Base-by-base conservation (phyloP, 2,888 invertebrate genomes). In the Acronicta alni region DNA sequence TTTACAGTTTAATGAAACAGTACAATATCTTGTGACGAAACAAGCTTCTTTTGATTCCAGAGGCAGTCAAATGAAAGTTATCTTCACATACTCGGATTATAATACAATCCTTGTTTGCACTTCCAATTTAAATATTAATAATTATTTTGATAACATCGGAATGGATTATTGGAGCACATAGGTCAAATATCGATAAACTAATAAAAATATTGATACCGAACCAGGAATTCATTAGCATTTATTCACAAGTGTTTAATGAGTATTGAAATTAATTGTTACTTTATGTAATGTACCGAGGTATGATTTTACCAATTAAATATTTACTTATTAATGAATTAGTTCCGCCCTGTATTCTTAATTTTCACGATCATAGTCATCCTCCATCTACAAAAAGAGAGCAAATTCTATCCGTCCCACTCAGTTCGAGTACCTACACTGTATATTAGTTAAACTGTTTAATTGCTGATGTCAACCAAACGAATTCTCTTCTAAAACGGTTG, bases 401-500 rank as follows among this genome's bases (percentile, higher is more conserved):
- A 52, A 0, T 54, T 57, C 18, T 52, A 6, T 58, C 63, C 38
- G 30, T 74, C 76, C 57, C 17, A 39, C 56, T 49, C 46, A 64
- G 58, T 66, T 66, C 56, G 46, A 55, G 44, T 57, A 68, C 62
- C 41, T 9, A 15, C 16, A 61, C 62, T 58, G 61, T 62, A 61
- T 66, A 72, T 77, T 77, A 75, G 57, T 69, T 80, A 70, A 83
- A 81, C 72, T 75, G 70, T 83, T 83, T 84, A 86, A 86, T 86
- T 84, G 79, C 52, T 74, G 60, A 75, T 77, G 77, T 75, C 80
- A 76, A 75, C 75, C 58, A 67, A 64, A 69, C 76, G 84, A 30
- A 85, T 83, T 83, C 73, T 52, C 55, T 65, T 47, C 32, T 54
- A 44, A 57, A 76, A 72, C 64, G 41, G 61, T 61, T 66, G 48